A percentile compares a stretch with the other conserved stretches of the same genome.
These are phyloP conservation scores for Cotesia glomerata DNA, from an alignment of 1,140 invertebrate species.

Conservation along the genomic window DNA sequence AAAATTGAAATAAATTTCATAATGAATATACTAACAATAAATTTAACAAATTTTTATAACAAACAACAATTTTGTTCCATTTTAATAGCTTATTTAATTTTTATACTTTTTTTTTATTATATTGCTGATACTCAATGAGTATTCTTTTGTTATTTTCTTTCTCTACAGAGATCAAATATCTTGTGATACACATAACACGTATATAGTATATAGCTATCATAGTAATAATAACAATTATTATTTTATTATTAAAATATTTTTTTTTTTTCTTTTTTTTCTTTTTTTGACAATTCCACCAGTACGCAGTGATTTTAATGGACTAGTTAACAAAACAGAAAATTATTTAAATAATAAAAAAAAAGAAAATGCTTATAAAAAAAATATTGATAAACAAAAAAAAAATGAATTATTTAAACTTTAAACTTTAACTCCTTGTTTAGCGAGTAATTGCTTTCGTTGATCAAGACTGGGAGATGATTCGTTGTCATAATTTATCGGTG, in stretches of 20 bases:
- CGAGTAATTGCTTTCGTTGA: slow-evolving; percentile 58
- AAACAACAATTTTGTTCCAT: too few species aligned
- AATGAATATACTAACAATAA: neutral
- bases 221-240: too few species aligned
- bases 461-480: slow-evolving; percentile 54
- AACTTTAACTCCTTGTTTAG: slow-evolving; percentile 59
- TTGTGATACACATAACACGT: neutral
- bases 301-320: slow-evolving; percentile 11
- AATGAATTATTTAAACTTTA: slow-evolving; percentile 27
- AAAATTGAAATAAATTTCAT: too few species aligned
- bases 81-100: too few species aligned
- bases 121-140: too few species aligned
- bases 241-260: neutral
- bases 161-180: neutral
- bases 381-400: neutral
- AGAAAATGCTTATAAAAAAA: neutral
- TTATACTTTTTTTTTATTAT: too few species aligned
- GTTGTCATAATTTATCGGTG: slow-evolving; percentile 44
- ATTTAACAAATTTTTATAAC: neutral
- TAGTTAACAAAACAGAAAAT: slow-evolving; percentile 3
- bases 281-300: slow-evolving; percentile 1
- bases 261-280: neutral
- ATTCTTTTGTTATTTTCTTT: too few species aligned
- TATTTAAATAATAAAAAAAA: neutral
- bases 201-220: too few species aligned